Percentiles rank a stretch among this genome's conserved stretches.
Conservation (phyloP, 2,888 invertebrate genomes). For the Cryptus armator region DNA sequence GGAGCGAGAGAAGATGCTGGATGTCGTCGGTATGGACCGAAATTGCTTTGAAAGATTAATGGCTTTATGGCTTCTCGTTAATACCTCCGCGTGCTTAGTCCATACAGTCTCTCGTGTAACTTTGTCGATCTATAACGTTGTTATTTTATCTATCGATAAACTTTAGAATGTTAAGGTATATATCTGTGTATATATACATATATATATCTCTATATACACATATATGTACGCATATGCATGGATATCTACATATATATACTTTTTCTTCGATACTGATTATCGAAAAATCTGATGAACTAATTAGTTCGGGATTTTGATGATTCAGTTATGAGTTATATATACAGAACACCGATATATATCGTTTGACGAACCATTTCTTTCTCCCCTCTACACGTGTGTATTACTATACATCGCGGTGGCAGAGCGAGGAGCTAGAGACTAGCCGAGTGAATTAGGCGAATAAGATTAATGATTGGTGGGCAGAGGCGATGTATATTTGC, state of each 20-base stretch:
- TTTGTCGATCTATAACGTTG: background rate
- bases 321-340: background rate
- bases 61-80: conserved; percentile 79
- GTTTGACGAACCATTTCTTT: background rate
- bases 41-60: conserved; percentile 83
- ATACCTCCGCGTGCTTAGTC: conserved; percentile 68
- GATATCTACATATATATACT: no score
- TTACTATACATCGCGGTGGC: background rate
- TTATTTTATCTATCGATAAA: conserved; percentile 2
- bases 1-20: conserved; percentile 70
- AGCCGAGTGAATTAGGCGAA: conserved; percentile 66
- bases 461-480: conserved; percentile 77
- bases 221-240: no score
- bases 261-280: background rate
- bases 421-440: background rate
- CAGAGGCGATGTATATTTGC: conserved; percentile 73
- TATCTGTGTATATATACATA: no score
- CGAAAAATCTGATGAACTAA: background rate
- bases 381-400: background rate
- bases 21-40: conserved; percentile 82
- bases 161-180: background rate
- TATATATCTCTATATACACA: no score
- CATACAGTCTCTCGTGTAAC: conserved; percentile 3
- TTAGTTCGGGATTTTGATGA: background rate
- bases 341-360: background rate